phyloP scores from a whole-genome alignment of 2,888 invertebrate genomes.

The Mylabris sibirica region DNA sequence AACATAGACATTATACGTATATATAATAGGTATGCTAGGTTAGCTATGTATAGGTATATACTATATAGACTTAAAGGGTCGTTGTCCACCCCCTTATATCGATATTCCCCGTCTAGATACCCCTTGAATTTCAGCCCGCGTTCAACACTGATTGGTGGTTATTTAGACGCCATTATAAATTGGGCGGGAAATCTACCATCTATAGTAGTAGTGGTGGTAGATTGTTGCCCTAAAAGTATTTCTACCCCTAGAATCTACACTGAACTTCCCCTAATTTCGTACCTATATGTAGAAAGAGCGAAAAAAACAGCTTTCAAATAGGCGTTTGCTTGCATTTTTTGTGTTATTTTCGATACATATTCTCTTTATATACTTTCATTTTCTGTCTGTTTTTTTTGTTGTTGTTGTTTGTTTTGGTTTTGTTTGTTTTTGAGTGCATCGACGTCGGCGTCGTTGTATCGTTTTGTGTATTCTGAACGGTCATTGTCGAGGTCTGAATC shows the following conservation, averaged over 20 bases:
- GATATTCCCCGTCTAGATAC: not conserved
- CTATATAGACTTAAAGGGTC: conserved; percentile 1
- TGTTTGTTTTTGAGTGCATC: not conserved
- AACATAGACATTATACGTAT: not conserved
- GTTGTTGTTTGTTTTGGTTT: not conserved
- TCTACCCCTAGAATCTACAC: not conserved
- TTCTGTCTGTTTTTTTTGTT: not conserved
- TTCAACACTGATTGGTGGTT: conserved; percentile 17
- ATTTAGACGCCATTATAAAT: conserved; percentile 52
- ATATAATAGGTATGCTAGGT: conserved; percentile 6
- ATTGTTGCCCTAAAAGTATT: not conserved
- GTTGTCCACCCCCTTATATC: conserved; percentile 3
- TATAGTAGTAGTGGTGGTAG: conserved; percentile 36
- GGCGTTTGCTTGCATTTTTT: not conserved
- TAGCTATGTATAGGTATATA: not conserved
- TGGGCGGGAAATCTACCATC: conserved; percentile 51
- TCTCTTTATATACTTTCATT: not conserved
- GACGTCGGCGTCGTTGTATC: not conserved
- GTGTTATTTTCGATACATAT: not conserved
- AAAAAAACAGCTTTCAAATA: not conserved
- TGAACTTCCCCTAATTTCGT: conserved; percentile 21
- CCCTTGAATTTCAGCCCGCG: conserved; percentile 16
- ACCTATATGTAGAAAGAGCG: not conserved
- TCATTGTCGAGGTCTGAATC: not conserved
- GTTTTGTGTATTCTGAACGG: not conserved